Percentiles rank a stretch among this genome's conserved stretches.
Conservation (phyloP, 2,888 invertebrate genomes). For the Phaonia tiefii region DNA sequence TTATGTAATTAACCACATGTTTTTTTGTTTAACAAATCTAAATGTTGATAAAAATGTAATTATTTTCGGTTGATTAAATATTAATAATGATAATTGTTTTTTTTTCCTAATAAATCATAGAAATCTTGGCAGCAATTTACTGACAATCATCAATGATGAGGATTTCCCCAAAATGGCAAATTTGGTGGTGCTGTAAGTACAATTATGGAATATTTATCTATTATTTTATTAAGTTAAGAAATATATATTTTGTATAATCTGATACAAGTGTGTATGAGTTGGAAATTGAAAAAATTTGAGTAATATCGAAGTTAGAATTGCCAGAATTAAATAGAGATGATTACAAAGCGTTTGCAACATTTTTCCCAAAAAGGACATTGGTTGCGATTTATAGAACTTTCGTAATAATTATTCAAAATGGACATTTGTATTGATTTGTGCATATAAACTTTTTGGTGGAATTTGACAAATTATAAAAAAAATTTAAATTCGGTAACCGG, state of each 20-base stretch:
- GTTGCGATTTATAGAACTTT: no score
- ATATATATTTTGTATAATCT: background rate
- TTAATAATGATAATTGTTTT: background rate
- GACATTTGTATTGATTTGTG: no score
- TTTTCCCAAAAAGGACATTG: no score
- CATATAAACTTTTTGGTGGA: no score
- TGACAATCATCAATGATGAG: constrained; percentile 85
- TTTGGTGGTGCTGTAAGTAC: constrained; percentile 90
- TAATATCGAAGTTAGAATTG: no score
- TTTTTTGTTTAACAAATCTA: constrained; percentile 5
- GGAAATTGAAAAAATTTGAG: background rate
- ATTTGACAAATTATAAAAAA: no score
- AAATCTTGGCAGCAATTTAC: constrained; percentile 88
- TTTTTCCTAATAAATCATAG: constrained; percentile 81
- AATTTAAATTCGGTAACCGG: no score
- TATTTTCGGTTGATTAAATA: background rate
- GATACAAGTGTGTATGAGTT: background rate
- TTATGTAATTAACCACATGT: no score
- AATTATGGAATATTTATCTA: background rate
- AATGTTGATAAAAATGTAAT: background rate
- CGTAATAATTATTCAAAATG: no score
- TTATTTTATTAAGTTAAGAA: no score
- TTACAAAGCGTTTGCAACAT: no score
- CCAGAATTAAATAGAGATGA: no score
- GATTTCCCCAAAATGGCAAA: constrained; percentile 87